Evolutionary conservation across 2,113 vertebrate genomes (phyloP).

Genomic region (Nerophis ophidion): DNA sequence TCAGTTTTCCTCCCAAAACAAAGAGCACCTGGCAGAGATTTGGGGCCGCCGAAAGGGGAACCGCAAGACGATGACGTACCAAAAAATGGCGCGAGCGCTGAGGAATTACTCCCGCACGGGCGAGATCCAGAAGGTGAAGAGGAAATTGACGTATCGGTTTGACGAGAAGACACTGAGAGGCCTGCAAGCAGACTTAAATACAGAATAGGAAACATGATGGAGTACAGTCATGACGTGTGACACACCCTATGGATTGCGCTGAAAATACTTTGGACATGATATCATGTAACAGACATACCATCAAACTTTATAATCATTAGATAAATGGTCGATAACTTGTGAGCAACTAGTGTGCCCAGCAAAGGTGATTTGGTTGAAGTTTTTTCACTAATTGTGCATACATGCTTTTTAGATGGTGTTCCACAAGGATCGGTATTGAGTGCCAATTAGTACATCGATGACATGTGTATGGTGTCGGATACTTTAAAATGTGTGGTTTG

Average conservation of each 20-base stretch:
- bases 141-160: slow-evolving; percentile 76
- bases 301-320: no score
- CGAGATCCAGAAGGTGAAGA: slow-evolving; percentile 76
- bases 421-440: no score
- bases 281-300: no score
- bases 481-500: no score
- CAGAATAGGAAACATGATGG: slow-evolving; percentile 14
- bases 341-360: no score
- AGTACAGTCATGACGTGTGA: not conserved
- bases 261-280: no score
- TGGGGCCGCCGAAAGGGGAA: slow-evolving; percentile 77
- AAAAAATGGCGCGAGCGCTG: slow-evolving; percentile 77
- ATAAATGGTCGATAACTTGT: no score
- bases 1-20: slow-evolving; percentile 80
- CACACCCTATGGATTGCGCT: not conserved
- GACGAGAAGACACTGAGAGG: slow-evolving; percentile 66
- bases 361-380: no score
- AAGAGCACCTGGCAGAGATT: slow-evolving; percentile 73
- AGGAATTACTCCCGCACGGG: slow-evolving; percentile 76
- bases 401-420: no score
- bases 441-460: no score
- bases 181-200: slow-evolving; percentile 48
- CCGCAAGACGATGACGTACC: slow-evolving; percentile 79
- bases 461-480: no score
- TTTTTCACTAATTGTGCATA: no score